A percentile compares a stretch with the other conserved stretches of the same genome.
Evolutionary conservation across 2,113 vertebrate genomes (phyloP).

Genomic region (Anolis carolinensis): DNA sequence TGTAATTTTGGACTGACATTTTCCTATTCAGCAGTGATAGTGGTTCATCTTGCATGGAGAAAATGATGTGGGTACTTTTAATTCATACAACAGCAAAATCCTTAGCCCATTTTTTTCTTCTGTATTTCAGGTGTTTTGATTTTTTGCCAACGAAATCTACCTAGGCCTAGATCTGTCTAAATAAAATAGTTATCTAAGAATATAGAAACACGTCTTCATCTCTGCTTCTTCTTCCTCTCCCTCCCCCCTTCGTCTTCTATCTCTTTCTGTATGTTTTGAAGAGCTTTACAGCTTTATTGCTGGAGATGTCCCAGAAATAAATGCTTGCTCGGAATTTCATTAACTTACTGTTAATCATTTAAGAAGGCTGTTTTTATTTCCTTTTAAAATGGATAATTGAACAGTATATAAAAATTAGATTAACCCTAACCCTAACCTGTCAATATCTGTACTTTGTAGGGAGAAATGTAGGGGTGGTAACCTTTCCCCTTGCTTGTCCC

Average conservation of each 20-base stretch:
- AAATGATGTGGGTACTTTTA: conserved; percentile 9
- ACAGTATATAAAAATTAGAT: too few relatives aligned
- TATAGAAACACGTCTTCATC: not conserved
- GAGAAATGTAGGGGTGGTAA: not conserved
- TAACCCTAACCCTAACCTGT: not conserved
- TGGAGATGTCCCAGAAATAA: not conserved
- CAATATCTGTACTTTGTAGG: not conserved
- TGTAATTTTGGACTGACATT: not conserved
- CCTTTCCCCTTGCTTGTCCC: too few relatives aligned
- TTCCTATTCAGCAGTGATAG: conserved; percentile 1
- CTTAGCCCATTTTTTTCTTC: not conserved
- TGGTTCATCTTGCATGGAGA: conserved; percentile 15
- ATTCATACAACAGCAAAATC: conserved; percentile 12
- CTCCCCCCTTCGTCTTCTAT: too few relatives aligned
- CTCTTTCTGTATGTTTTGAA: conserved; percentile 8
- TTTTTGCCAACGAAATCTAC: not conserved
- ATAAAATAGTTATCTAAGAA: not conserved
- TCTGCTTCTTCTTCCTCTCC: too few relatives aligned
- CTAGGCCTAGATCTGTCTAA: not conserved
- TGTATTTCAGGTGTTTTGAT: not conserved
- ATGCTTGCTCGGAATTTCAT: accelerated
- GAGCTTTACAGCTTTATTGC: not conserved
- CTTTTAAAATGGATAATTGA: too few relatives aligned
- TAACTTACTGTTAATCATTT: not conserved
- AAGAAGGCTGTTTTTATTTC: not conserved